Evolutionary conservation across 1,140 invertebrate species (phyloP).

Genomic region (Drosophila fuyamai): DNA sequence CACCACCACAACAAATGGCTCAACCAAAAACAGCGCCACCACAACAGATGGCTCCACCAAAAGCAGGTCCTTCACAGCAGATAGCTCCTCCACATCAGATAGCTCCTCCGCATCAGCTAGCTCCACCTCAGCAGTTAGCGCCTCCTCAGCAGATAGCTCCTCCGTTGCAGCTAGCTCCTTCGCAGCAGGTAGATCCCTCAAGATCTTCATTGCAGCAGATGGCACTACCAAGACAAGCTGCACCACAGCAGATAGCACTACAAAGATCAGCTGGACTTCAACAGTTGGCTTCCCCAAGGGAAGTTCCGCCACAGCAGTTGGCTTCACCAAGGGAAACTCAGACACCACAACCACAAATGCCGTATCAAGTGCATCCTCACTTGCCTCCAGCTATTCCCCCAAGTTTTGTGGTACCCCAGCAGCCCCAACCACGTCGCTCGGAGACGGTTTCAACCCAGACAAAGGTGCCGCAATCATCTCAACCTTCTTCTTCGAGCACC

Average conservation of each 20-base stretch:
- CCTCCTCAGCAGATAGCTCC: not conserved
- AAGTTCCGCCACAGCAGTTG: not conserved
- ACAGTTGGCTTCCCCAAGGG: not conserved
- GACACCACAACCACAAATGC: not conserved
- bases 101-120: not conserved
- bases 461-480: slow-evolving; percentile 1
- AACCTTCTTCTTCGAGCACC: not conserved
- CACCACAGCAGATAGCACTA: not conserved
- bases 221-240: not conserved
- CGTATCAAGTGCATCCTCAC: not conserved
- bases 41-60: not conserved
- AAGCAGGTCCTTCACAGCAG: not conserved
- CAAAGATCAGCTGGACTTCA: not conserved
- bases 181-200: not conserved
- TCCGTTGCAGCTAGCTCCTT: not conserved
- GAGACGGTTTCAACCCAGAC: slow-evolving; percentile 55
- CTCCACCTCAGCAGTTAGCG: not conserved
- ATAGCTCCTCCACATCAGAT: not conserved
- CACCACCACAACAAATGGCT: not conserved
- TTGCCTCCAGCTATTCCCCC: not conserved
- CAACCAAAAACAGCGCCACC: not conserved
- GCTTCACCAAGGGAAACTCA: not conserved
- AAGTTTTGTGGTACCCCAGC: slow-evolving; percentile 25
- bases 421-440: slow-evolving; percentile 31
- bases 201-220: not conserved